These are phyloP conservation scores for Zosterops pallidus DNA, from an alignment of 2,113 vertebrate species.

Conservation along the genomic window DNA sequence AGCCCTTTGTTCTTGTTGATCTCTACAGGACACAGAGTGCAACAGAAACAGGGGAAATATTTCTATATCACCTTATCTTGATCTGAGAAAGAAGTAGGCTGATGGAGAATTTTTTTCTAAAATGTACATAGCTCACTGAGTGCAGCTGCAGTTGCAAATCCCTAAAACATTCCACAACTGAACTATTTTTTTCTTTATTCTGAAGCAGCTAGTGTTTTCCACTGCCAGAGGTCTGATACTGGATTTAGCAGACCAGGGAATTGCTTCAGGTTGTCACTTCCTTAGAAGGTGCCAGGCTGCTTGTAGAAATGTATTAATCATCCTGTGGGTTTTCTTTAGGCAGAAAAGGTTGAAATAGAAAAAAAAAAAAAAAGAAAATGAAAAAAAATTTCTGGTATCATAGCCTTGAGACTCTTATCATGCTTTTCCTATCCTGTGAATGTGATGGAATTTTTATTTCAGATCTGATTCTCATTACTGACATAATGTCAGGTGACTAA, in stretches of 20 bases:
- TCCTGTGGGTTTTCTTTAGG: neutral
- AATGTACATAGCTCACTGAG: neutral
- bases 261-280: neutral
- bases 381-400: neutral
- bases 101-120: neutral
- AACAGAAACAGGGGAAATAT: neutral
- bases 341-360: neutral
- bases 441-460: conserved; percentile 13
- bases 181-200: neutral
- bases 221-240: neutral
- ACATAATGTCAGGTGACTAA: conserved; percentile 32
- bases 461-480: conserved; percentile 34
- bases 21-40: neutral
- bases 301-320: neutral
- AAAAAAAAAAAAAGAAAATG: neutral
- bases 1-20: neutral
- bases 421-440: neutral
- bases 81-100: neutral
- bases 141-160: neutral
- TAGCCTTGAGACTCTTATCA: neutral
- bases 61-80: neutral
- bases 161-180: neutral
- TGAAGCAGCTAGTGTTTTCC: neutral
- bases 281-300: neutral
- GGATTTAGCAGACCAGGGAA: neutral